Percentiles rank a stretch among this genome's conserved stretches.
These are phyloP conservation scores for Apotomis capreana DNA, from an alignment of 2,888 invertebrate species.

Conservation along the genomic window DNA sequence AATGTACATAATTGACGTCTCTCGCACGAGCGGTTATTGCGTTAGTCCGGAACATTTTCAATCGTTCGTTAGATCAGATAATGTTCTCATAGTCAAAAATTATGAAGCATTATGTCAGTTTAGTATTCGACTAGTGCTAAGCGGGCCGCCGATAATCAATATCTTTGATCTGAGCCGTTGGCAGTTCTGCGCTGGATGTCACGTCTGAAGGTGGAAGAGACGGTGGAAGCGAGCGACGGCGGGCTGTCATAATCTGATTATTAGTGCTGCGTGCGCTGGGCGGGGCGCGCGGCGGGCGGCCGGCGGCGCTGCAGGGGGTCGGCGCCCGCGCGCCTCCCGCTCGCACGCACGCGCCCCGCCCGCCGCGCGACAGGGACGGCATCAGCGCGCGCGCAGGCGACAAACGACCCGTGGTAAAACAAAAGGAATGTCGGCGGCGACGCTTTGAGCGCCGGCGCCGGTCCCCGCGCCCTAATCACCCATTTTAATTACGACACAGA, in stretches of 20 bases:
- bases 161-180: conserved; percentile 43
- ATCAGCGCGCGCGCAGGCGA: conserved; percentile 72
- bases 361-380: conserved; percentile 55
- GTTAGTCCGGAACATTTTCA: conserved; percentile 33
- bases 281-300: conserved; percentile 77
- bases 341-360: conserved; percentile 52
- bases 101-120: conserved; percentile 58
- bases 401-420: conserved; percentile 83
- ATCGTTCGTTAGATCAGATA: conserved; percentile 37
- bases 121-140: conserved; percentile 42
- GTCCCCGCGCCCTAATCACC: conserved; percentile 81
- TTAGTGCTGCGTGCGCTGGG: conserved; percentile 74
- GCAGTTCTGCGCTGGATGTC: conserved; percentile 53
- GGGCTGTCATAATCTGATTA: conserved; percentile 83
- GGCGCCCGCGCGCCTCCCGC: conserved; percentile 76
- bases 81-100: conserved; percentile 40
- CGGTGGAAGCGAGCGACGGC: conserved; percentile 62
- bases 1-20: conserved; percentile 27
- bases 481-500: conserved; percentile 83
- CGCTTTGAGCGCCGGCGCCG: conserved; percentile 83
- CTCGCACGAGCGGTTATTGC: conserved; percentile 34
- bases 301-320: conserved; percentile 78
- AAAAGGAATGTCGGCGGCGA: conserved; percentile 83
- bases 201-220: conserved; percentile 67
- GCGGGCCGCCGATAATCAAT: conserved; percentile 36